Percentiles rank a stretch among this genome's conserved stretches.
Conservation (phyloP, 2,888 invertebrate genomes). For the Tenthredo livida region DNA sequence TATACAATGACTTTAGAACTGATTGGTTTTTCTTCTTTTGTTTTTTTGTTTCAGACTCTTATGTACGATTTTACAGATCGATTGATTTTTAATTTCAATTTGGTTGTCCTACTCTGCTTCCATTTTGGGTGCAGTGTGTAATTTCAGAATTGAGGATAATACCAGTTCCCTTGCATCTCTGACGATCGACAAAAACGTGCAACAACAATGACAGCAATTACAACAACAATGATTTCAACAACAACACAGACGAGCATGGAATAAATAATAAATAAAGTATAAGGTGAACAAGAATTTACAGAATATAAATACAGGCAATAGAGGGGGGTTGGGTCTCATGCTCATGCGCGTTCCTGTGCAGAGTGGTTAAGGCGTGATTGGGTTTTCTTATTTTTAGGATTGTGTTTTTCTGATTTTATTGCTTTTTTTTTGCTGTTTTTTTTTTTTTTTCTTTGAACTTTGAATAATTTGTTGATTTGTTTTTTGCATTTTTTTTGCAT, state of each 20-base stretch:
- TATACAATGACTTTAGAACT: neutral
- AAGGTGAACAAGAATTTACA: constrained; percentile 52
- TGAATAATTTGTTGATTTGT: constrained; percentile 53
- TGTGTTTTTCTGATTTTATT: constrained; percentile 47
- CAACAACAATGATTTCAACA: constrained; percentile 70
- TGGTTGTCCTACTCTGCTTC: neutral
- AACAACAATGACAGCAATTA: constrained; percentile 39
- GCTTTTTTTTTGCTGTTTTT: constrained; percentile 39
- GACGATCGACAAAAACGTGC: constrained; percentile 35
- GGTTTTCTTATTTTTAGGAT: constrained; percentile 55
- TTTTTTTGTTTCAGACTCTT: neutral
- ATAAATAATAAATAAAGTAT: constrained; percentile 42
- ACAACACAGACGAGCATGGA: constrained; percentile 57
- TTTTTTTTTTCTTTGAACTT: constrained; percentile 46
- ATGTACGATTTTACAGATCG: too few species aligned
- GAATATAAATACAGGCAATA: constrained; percentile 58
- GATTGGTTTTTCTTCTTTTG: neutral
- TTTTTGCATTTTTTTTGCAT: constrained; percentile 56
- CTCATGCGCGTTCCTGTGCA: constrained; percentile 77
- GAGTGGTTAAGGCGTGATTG: constrained; percentile 70
- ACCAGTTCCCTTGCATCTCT: constrained; percentile 34
- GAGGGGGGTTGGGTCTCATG: constrained; percentile 68
- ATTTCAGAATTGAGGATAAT: neutral
- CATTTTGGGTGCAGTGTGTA: neutral
- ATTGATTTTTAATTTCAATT: neutral